Conservation (phyloP, 2,113 vertebrate genomes). For the Sciurus niger region DNA sequence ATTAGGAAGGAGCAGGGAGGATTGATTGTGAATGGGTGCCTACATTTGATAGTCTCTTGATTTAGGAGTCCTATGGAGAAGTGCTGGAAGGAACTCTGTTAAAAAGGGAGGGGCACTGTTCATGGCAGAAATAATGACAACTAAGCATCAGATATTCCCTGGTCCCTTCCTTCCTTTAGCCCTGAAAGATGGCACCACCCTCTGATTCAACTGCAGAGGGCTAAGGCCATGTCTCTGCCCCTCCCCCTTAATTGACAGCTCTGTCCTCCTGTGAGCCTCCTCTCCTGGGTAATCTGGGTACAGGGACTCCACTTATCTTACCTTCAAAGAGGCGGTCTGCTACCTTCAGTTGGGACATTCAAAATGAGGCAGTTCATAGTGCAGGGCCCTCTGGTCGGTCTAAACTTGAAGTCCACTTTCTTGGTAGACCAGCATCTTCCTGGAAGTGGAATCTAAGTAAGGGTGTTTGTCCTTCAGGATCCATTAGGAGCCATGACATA, state of each 20-base stretch:
- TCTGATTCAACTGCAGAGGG: constrained; percentile 73
- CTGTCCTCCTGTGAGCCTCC: constrained; percentile 59
- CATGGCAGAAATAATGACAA: constrained; percentile 61
- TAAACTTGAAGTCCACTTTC: neutral
- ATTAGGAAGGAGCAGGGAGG: constrained; percentile 30
- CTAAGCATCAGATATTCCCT: constrained; percentile 8
- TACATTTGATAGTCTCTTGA: constrained; percentile 37
- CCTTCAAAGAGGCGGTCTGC: constrained; percentile 47
- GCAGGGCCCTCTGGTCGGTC: constrained; percentile 1
- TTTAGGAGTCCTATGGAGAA: constrained; percentile 27
- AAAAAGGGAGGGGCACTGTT: neutral
- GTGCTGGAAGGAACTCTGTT: constrained; percentile 47
- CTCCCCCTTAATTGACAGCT: constrained; percentile 71
- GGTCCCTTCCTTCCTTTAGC: constrained; percentile 70
- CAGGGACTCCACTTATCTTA: constrained; percentile 53
- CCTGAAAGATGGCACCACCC: constrained; percentile 74
- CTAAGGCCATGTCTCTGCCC: constrained; percentile 77
- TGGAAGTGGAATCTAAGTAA: neutral
- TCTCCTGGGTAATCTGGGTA: constrained; percentile 25
- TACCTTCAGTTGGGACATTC: constrained; percentile 16
- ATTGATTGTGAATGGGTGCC: constrained; percentile 42
- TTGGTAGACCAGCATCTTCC: fast-evolving
- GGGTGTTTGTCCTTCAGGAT: constrained; percentile 20
- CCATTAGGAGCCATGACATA: neutral
- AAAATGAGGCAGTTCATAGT: neutral